Conservation (phyloP, 2,113 vertebrate genomes). For the Eurypyga helias region DNA sequence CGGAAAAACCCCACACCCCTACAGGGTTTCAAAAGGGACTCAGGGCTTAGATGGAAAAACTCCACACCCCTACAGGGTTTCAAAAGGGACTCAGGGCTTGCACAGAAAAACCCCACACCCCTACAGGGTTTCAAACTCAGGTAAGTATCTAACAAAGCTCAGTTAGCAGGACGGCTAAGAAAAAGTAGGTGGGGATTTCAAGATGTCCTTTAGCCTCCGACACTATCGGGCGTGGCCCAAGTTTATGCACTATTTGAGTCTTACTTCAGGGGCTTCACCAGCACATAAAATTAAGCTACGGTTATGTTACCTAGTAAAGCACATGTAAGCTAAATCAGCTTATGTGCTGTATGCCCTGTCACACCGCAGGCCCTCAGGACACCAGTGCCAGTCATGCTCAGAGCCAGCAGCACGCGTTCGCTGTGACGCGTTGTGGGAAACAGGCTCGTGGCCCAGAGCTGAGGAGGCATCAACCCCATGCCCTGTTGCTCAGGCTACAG, state of each 20-base stretch:
- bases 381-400: not conserved
- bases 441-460: not conserved
- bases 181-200: not conserved
- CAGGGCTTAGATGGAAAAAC: not conserved
- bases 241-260: too few relatives aligned
- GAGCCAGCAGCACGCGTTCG: accelerated
- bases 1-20: not conserved
- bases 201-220: not conserved
- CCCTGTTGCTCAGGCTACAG: not conserved
- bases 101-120: not conserved
- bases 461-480: not conserved
- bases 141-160: not conserved
- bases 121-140: not conserved
- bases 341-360: accelerated
- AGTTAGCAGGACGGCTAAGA: not conserved
- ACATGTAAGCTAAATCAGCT: not conserved
- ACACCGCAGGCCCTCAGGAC: not conserved
- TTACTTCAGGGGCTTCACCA: not conserved
- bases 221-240: accelerated
- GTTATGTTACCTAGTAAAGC: not conserved
- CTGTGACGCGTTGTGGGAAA: not conserved
- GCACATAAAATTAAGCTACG: not conserved
- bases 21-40: not conserved
- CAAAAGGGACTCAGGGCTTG: not conserved
- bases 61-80: too few relatives aligned